Evolutionary conservation across 2,797 vertebrate genomes (phyloP).

Genomic region (Menidia menidia): DNA sequence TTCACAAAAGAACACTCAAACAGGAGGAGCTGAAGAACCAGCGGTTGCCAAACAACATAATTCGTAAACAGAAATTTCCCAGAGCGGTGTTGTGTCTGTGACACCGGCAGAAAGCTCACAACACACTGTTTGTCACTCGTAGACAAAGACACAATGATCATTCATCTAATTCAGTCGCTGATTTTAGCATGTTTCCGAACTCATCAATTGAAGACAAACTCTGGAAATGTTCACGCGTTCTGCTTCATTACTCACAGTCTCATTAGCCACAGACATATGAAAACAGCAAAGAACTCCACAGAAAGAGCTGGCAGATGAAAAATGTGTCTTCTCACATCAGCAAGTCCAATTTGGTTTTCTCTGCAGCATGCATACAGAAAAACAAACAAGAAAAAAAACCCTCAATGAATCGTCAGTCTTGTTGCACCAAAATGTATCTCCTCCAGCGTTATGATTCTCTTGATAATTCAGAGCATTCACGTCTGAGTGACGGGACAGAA

Average conservation of each 20-base stretch:
- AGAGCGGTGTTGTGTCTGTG: background rate
- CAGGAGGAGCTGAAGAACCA: background rate
- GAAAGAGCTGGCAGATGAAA: conserved; percentile 35
- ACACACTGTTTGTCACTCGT: background rate
- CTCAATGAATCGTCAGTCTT: background rate
- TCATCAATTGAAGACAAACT: background rate
- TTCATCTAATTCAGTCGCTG: background rate
- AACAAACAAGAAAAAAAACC: conserved; percentile 23
- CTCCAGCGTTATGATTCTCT: conserved; percentile 43
- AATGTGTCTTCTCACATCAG: conserved; percentile 3
- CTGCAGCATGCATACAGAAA: conserved; percentile 8
- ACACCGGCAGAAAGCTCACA: too few species aligned
- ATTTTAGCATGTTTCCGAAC: background rate
- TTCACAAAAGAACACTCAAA: background rate
- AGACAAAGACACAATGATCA: background rate
- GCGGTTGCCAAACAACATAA: background rate
- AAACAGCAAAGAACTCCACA: conserved; percentile 42
- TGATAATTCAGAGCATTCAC: conserved; percentile 54
- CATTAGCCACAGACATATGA: conserved; percentile 16
- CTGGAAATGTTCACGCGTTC: conserved; percentile 22
- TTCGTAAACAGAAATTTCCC: conserved; percentile 2
- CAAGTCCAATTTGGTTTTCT: conserved; percentile 37
- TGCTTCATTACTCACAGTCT: conserved; percentile 36
- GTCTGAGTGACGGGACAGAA: conserved; percentile 45
- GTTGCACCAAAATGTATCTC: conserved; percentile 26